phyloP scores from a whole-genome alignment of 1,140 invertebrate genomes.

The Phthorimaea operculella region DNA sequence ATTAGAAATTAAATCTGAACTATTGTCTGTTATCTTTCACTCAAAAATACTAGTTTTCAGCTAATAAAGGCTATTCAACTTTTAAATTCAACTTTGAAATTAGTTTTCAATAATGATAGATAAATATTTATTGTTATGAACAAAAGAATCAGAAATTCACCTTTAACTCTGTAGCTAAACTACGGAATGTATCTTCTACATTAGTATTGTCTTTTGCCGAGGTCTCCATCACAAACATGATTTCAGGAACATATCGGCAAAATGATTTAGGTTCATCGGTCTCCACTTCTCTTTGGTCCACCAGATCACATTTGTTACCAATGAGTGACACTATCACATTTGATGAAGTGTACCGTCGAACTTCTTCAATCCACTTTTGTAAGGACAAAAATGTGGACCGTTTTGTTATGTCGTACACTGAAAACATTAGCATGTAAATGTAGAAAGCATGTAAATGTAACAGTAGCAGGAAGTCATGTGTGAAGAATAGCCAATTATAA shows the following conservation, averaged over 20 bases:
- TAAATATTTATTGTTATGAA: too few species aligned
- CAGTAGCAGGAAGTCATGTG: neutral
- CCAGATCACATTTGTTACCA: conserved; percentile 92
- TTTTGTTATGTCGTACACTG: conserved; percentile 96
- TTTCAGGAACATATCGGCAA: conserved; percentile 85
- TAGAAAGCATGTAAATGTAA: neutral
- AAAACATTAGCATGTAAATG: conserved; percentile 29
- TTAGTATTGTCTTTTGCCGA: conserved; percentile 95
- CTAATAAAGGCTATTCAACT: too few species aligned
- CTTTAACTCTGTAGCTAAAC: conserved; percentile 88
- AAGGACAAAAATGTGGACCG: conserved; percentile 88
- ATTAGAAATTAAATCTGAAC: too few species aligned
- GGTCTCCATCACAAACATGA: conserved; percentile 87
- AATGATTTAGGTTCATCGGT: conserved; percentile 85
- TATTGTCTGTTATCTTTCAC: too few species aligned
- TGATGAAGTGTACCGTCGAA: conserved; percentile 89
- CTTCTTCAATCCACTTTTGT: conserved; percentile 95
- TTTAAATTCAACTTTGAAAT: too few species aligned
- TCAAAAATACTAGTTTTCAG: too few species aligned
- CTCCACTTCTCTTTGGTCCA: conserved; percentile 83
- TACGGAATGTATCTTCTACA: conserved; percentile 91
- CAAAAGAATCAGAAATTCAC: conserved; percentile 67
- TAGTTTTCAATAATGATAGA: too few species aligned
- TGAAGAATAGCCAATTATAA: too few species aligned
- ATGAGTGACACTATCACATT: conserved; percentile 91